Base-by-base conservation (phyloP, 2,888 invertebrate species). In the Meliscaeva auricollis region DNA sequence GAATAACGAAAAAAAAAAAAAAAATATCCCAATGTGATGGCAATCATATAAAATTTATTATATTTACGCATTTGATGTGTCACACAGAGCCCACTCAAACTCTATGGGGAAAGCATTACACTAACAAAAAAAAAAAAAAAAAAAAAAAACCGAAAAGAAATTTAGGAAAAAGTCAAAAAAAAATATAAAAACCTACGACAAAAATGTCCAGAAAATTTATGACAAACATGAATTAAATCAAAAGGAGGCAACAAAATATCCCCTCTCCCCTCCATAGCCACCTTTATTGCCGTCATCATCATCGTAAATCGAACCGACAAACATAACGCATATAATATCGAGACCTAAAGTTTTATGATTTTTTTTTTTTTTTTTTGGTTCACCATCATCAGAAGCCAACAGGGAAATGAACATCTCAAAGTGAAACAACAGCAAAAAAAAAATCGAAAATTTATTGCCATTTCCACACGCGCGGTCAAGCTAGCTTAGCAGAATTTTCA, bases 31-130 rank as follows among this genome's bases (percentile, higher is more conserved):
- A 77, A 60, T 72, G 54, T 54, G 66, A 77, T 69, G 77, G 77
- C 73, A 83, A 78, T 83, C 77, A 73, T 72, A 83, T 78, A 68
- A 73, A 83, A 77, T 78, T 77, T 83, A 83, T 83, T 83, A 77
- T 50, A 76, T 73, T 73, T 72, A 68, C 73, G 82, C 68, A 77
- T 83, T 83, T 83, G 82, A 77, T 78, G 77, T 83, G 73, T 78
- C 82, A 73, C 52, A 26, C 50, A 60, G n/a, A n/a, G 7, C 41
- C 41, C 56, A 81, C 76, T 64, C 68, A 74, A 46, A 35, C 17
- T 41, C 38, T 38, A 9, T 35, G 15, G 69, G 70, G 48, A 48
- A 41, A 26, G 8, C 38, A 22, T 9, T 9, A 38, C 38, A 9
- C 38, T 11, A 48, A 58, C 6, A 38, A 30, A 52, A 52, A 44